Base-by-base conservation (phyloP, 2,888 invertebrate species). In the Helobdella robusta region DNA sequence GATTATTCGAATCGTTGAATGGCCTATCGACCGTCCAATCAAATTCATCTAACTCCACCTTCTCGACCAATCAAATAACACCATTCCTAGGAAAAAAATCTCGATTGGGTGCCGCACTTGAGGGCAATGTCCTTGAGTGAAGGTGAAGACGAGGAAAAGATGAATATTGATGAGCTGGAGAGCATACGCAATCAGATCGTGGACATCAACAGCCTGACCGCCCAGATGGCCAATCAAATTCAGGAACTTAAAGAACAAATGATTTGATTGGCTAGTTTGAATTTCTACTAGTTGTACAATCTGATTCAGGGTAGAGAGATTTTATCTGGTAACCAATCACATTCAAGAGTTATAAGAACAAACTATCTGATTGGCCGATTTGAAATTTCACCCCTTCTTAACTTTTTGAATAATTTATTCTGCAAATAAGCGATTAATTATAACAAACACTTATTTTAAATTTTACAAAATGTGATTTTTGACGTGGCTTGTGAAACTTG, bases 81-180 rank as follows among this genome's bases (percentile, higher is more conserved):
- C 30, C 30, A 18, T 18, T 56, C 78, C 70, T 80, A 93, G 88
- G 88, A 90, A 60, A 87, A 88, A 68, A 91, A 95, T 81, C 82
- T 97, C 71, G 97, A 97, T 75, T 99, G 98, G 98, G 98, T 98
- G 82, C 98, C 98, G 64, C 85, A 97, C n/a, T 84, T 98, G 78
- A 85, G 95, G 69, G 97, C 98, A 11, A 92, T 95, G 83, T 95
- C 95, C 0, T 83, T 99, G 75, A 90, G 91, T 25, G 90, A 91
- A 1, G 88, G 91, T 28, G 93, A 94, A 50, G 88, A 89, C 11
- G 94, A 89, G 11, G 94, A 89, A 2, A 94, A 95, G 73, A 92
- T 93, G 81, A 35, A n/a, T 6, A 35, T 30, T 18, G 87, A 93
- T 73, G 94, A 95, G 77, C 80, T 92, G 74, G 84, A 91, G 67